Percentiles rank a stretch among this genome's conserved stretches.
Conservation (phyloP, 2,888 invertebrate species). For the Sipha maydis region DNA sequence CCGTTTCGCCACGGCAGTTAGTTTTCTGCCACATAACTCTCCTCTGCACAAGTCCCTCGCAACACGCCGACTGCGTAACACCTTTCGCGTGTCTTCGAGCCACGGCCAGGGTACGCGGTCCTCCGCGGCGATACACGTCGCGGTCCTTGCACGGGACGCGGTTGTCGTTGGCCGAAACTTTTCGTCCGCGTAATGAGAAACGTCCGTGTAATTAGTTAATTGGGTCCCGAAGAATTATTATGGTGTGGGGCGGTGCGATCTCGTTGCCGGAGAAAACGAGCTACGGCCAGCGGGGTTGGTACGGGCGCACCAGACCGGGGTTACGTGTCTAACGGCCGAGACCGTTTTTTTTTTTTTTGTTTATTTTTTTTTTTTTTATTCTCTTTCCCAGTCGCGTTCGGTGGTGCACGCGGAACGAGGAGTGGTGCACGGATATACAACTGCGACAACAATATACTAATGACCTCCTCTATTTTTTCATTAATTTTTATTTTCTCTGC, state of each 20-base stretch:
- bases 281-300: neutral
- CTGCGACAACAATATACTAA: slow-evolving; percentile 32
- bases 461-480: slow-evolving; percentile 8
- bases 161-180: slow-evolving; percentile 32
- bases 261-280: neutral
- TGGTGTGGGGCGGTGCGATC: neutral
- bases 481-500: neutral
- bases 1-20: neutral
- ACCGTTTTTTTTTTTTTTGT: neutral
- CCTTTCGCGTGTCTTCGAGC: neutral
- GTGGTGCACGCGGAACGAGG: neutral
- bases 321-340: slow-evolving; percentile 9
- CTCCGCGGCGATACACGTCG: neutral
- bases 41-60: neutral
- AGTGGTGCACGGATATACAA: neutral
- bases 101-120: neutral
- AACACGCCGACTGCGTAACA: neutral
- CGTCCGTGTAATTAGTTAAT: slow-evolving; percentile 59
- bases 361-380: neutral
- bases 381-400: neutral
- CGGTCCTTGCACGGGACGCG: neutral
- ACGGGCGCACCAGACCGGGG: neutral
- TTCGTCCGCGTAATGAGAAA: slow-evolving; percentile 57
- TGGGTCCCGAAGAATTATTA: slow-evolving; percentile 52
- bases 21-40: slow-evolving; percentile 47